Evolutionary conservation across 2,888 invertebrate species (phyloP).

Genomic region (Campoletis raptor): DNA sequence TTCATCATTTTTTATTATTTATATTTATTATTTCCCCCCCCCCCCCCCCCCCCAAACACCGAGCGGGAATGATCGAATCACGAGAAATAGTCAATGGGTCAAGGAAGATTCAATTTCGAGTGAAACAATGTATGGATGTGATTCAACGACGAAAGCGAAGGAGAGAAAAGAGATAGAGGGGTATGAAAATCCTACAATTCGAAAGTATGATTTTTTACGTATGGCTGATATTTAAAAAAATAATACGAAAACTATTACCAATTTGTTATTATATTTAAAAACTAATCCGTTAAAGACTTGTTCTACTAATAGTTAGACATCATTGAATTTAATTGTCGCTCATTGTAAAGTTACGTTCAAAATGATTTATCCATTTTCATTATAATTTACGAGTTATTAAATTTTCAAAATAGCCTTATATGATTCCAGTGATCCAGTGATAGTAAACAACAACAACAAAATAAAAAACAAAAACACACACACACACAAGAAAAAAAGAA

Average conservation of each 20-base stretch:
- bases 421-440: conserved; percentile 64
- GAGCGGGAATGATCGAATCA: conserved; percentile 23
- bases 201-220: conserved; percentile 65
- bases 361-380: conserved; percentile 54
- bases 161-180: conserved; percentile 8
- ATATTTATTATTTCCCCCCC: conserved; percentile 13
- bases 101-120: background rate
- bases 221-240: conserved; percentile 66
- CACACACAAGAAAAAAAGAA: conserved; percentile 34
- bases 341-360: conserved; percentile 68
- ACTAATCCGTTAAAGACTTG: conserved; percentile 42
- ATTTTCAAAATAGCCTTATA: conserved; percentile 61
- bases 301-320: conserved; percentile 59
- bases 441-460: conserved; percentile 26
- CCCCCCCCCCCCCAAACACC: conserved; percentile 6
- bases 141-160: conserved; percentile 10
- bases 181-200: conserved; percentile 50
- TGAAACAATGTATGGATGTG: conserved; percentile 47
- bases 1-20: conserved; percentile 1
- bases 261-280: conserved; percentile 65
- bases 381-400: conserved; percentile 57
- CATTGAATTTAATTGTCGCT: conserved; percentile 58
- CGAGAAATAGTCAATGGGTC: conserved; percentile 29
- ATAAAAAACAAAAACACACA: conserved; percentile 25
- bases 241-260: conserved; percentile 14